Evolutionary conservation across 2,888 invertebrate species (phyloP), one percentile per base, ranked within the genome.

Genomic region (Macropis europaea): DNA sequence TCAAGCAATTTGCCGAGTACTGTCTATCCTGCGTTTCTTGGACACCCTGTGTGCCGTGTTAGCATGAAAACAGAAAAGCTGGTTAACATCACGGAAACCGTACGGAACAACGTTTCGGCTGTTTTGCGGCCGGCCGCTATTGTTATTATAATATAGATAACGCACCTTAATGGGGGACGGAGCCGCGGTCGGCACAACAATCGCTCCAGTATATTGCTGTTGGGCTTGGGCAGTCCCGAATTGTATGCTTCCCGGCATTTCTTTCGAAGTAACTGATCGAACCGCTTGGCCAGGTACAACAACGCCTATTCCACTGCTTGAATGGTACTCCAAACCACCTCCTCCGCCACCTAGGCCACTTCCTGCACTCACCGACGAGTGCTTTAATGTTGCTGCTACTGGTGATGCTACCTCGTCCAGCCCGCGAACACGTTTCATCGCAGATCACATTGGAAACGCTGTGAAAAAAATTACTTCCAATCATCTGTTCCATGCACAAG

Each of bases 361-460:
- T 82, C 91, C 87, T 36, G 90, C 85, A 80, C 85, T 88, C 79
- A 86, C 77, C 84, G 82, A 90, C 87, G 89, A 91, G 90, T 87
- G 92, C 90, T 68, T 91, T 81, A 93, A 85, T 89, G 92, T 91
- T 42, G 91, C 88, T 60, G 91, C 89, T 63, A 91, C 87, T 84
- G 87, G 86, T 84, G 89, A 88, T 86, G 85, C 76, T 87, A 89
- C 86, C 79, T 90, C 89, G 83, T 90, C 89, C 88, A 88, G 88
- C 88, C 89, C 89, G 63, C 89, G 89, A 87, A 88, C 89, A 87
- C 93, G 93, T 92, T 93, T 93, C 93, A 93, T 93, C 91, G 92
- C 93, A 92, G 92, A 91, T 93, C 90, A 93, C 92, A 92, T 93
- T 90, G 91, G 91, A 90, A 90, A 90, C 90, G 90, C 92, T 92